Base-by-base conservation (phyloP, 92 coral and sea anemone genomes). In the Ricordea florida region DNA sequence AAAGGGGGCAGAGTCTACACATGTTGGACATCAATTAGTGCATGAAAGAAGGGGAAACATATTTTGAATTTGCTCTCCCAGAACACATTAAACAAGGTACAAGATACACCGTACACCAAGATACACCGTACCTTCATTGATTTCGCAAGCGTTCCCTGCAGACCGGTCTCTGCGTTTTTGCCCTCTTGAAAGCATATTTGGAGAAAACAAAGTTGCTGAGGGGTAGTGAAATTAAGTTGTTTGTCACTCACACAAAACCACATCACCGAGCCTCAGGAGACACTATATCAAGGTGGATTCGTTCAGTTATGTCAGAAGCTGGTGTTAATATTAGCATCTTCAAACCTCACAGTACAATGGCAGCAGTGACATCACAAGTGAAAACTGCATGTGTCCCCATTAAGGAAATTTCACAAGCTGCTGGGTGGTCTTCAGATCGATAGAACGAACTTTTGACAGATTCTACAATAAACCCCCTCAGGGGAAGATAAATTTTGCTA, bases 391-490 rank as follows among this genome's bases (percentile, higher is more conserved):
- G 48, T 44, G n/a, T n/a, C n/a, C n/a, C n/a, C n/a, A n/a, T n/a
- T n/a, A n/a, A n/a, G n/a, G n/a, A n/a, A n/a, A n/a, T n/a, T n/a
- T n/a, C n/a, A n/a, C n/a, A n/a, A n/a, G n/a, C n/a, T n/a, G n/a
- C n/a, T n/a, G n/a, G n/a, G 32, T 85, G 31, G 71, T 82, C 18
- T 2, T 79, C 29, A 85, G 87, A 78, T 74, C 79, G 37, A 69
- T 38, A 70, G 85, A 85, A 37, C 44, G 30, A 8, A 78, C 91
- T 16, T 85, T 85, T 51, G 68, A 64, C 21, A 34, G 81, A 26
- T 85, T 85, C 68, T 85, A 85, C 79, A 60, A 78, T 66, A 79
- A 85, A 22, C n/a, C n/a, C n/a, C n/a, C n/a, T n/a, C n/a, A n/a
- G n/a, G n/a, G n/a, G n/a, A n/a, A n/a, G n/a, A n/a, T n/a, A n/a